phyloP scores from a whole-genome alignment of 2,797 vertebrate genomes.

The Pteronotus mesoamericanus region DNA sequence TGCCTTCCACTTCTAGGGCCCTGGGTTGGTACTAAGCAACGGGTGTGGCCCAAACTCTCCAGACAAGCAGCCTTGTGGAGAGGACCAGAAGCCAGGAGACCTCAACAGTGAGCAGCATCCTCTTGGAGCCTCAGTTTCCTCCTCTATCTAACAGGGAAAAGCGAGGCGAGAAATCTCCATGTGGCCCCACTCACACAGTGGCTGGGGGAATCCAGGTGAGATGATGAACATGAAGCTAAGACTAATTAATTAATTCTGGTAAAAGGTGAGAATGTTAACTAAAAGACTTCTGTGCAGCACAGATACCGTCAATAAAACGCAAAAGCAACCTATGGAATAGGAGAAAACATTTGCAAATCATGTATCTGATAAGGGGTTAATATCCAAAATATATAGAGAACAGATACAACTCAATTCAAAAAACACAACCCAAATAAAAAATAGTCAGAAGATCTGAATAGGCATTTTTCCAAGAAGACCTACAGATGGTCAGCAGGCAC shows the following conservation, averaged over 20 bases:
- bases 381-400: background rate
- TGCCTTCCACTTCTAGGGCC: background rate
- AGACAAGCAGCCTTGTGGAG: background rate
- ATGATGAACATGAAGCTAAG: background rate
- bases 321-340: background rate
- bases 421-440: background rate
- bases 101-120: background rate
- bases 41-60: background rate
- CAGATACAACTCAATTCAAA: background rate
- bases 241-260: background rate
- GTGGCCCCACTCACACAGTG: background rate
- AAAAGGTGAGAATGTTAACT: background rate
- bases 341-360: background rate
- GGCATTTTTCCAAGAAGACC: background rate
- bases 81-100: background rate
- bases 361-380: background rate
- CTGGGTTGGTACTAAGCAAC: background rate
- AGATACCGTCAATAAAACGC: background rate
- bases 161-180: background rate
- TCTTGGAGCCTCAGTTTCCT: background rate
- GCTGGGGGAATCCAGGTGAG: background rate
- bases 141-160: accelerated
- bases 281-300: background rate
- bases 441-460: background rate
- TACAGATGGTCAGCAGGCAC: background rate